Evolutionary conservation across 2,888 invertebrate species (phyloP).

Genomic region (Phymatocera aterrima): DNA sequence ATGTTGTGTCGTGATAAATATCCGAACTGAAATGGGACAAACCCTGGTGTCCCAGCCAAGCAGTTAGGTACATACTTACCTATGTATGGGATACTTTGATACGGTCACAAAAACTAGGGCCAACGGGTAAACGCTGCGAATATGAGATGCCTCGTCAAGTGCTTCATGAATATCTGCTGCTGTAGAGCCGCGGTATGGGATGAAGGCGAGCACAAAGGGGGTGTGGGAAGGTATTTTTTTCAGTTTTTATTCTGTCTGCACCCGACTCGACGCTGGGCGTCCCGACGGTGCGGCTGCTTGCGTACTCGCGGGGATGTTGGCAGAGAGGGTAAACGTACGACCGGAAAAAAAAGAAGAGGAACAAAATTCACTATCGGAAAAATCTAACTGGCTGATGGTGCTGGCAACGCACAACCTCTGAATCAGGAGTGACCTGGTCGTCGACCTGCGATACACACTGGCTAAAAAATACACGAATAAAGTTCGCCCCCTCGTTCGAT

Average conservation of each 20-base stretch:
- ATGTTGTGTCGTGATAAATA: too few relatives aligned
- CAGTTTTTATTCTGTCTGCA: conserved; percentile 70
- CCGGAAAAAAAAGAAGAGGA: conserved; percentile 52
- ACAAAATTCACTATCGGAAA: conserved; percentile 71
- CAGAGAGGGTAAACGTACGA: conserved; percentile 53
- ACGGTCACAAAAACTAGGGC: conserved; percentile 7
- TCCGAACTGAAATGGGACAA: not conserved
- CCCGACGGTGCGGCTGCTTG: conserved; percentile 57
- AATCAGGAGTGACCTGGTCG: conserved; percentile 23
- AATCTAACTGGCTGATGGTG: conserved; percentile 62
- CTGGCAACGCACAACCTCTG: conserved; percentile 26
- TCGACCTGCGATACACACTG: conserved; percentile 35
- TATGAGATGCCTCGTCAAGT: conserved; percentile 56
- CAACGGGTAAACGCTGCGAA: conserved; percentile 29
- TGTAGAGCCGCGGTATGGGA: conserved; percentile 8
- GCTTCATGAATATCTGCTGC: conserved; percentile 63
- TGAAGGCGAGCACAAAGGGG: not conserved
- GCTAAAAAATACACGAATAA: conserved; percentile 25
- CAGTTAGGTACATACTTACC: not conserved
- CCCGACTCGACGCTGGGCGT: conserved; percentile 53
- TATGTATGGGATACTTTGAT: not conserved
- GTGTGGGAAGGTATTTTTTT: conserved; percentile 18
- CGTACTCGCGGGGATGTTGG: conserved; percentile 51
- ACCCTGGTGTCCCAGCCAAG: too few relatives aligned
- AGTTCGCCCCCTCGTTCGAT: not conserved